Percentiles rank a stretch among this genome's conserved stretches.
These are phyloP conservation scores for Eupsittula cactorum DNA, from an alignment of 2,113 vertebrate genomes.

Conservation along the genomic window DNA sequence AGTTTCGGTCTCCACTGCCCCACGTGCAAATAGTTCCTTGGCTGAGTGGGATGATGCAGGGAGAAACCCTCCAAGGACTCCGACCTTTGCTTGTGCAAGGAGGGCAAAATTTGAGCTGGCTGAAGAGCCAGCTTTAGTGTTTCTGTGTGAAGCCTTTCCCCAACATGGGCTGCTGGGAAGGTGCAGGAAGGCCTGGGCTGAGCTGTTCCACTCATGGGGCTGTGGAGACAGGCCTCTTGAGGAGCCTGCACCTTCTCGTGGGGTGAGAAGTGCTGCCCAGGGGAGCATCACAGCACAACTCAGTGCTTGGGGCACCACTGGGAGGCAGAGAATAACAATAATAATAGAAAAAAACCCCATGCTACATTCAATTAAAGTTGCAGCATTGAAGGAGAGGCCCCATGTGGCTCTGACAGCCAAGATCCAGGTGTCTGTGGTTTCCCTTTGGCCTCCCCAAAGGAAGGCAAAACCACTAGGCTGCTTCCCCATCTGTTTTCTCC, in stretches of 20 bases:
- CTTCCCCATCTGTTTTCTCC: not conserved
- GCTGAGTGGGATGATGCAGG: not conserved
- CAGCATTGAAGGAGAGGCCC: not conserved
- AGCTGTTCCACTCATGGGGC: not conserved
- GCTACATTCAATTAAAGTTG: not conserved
- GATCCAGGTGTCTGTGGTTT: not conserved
- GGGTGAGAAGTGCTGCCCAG: not conserved
- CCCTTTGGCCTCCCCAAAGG: not conserved
- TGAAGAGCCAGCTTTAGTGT: not conserved
- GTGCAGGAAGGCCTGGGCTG: not conserved
- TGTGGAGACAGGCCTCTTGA: not conserved
- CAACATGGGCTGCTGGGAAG: not conserved
- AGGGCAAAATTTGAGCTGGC: not conserved
- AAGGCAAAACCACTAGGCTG: not conserved
- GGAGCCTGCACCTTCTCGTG: not conserved
- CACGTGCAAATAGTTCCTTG: not conserved
- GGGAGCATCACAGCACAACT: not conserved
- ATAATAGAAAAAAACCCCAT: fast-evolving
- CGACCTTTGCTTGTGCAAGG: not conserved
- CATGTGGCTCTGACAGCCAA: not conserved
- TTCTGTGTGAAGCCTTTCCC: not conserved
- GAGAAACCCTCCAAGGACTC: not conserved
- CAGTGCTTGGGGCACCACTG: not conserved
- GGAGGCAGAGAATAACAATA: not conserved
- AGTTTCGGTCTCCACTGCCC: not conserved